phyloP scores from a whole-genome alignment of 2,113 vertebrate genomes.

The cattle (Bos taurus) region ARS-UCD2.0 NC_037346.1:59754001-59754500 shows the following conservation, averaged over 20 bases:
- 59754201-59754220: not conserved
- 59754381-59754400: not conserved
- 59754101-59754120: not conserved
- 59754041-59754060: not conserved
- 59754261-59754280: not conserved
- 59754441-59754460: not conserved
- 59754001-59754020: not conserved
- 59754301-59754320: not conserved
- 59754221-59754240: not conserved
- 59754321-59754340: not conserved
- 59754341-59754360: not conserved
- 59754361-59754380: not conserved
- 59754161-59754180: not conserved
- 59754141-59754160: rapidly evolving
- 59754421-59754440: not conserved
- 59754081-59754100: not conserved
- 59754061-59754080: not conserved
- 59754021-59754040: not conserved
- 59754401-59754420: not conserved
- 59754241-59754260: not conserved
- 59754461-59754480: rapidly evolving
- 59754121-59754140: not conserved
- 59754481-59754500: not conserved
- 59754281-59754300: not conserved
- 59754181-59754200: not conserved